Evolutionary conservation across 2,888 invertebrate species (phyloP).

Genomic region (Orthosia incerta): DNA sequence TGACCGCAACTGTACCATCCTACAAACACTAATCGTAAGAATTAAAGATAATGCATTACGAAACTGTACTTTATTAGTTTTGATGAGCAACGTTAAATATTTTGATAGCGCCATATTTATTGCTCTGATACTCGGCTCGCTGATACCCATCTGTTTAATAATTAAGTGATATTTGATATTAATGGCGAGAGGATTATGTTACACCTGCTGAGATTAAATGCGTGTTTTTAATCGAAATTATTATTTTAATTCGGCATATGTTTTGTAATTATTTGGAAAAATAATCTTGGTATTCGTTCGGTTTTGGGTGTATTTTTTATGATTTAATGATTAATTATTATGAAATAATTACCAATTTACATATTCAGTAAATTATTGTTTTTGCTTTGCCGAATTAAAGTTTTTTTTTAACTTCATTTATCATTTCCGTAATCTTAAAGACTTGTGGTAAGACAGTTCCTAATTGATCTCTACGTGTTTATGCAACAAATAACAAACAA

Average conservation of each 20-base stretch:
- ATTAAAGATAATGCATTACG: slow-evolving; percentile 69
- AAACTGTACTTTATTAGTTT: slow-evolving; percentile 67
- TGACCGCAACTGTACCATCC: slow-evolving; percentile 65
- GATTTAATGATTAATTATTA: background rate
- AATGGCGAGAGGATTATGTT: slow-evolving; percentile 48
- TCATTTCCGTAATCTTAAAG: background rate
- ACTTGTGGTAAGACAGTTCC: background rate
- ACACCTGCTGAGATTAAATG: slow-evolving; percentile 43
- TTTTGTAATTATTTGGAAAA: slow-evolving; percentile 7
- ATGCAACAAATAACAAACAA: background rate
- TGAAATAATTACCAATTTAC: too few species aligned
- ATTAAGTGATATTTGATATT: slow-evolving; percentile 69
- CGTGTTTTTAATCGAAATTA: slow-evolving; percentile 33
- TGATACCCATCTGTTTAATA: slow-evolving; percentile 52
- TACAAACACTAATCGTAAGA: slow-evolving; percentile 72
- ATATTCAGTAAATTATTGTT: too few species aligned
- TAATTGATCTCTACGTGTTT: slow-evolving; percentile 9
- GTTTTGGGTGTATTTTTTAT: too few species aligned
- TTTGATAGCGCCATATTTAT: slow-evolving; percentile 65
- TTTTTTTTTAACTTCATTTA: too few species aligned
- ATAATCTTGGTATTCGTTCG: background rate
- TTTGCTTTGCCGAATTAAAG: too few species aligned
- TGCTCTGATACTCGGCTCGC: slow-evolving; percentile 28
- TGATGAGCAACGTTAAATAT: slow-evolving; percentile 63
- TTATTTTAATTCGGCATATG: slow-evolving; percentile 3